Evolutionary conservation across 2,113 vertebrate species (phyloP), one percentile per base, ranked within the genome.

Genomic region (Elachura formosa): DNA sequence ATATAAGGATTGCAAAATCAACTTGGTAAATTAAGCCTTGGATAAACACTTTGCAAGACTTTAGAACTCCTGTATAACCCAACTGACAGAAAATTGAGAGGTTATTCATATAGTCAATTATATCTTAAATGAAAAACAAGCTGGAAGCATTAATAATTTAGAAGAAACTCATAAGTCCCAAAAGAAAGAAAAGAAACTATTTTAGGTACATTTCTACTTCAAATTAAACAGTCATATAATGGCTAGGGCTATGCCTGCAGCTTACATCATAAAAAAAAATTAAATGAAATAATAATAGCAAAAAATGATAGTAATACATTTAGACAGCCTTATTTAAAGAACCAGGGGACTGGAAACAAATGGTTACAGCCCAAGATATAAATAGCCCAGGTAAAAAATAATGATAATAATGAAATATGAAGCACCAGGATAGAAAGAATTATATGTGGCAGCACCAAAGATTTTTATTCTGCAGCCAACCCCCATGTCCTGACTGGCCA

Each of bases 241-340:
- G 29, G 25, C 56, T 85, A 94, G 38, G 79, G 7, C 24, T 93
- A 29, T 45, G 71, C 34, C 28, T 85, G 69, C 46, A 82, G 63
- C 73, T 89, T 54, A 29, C 5, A 49, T 49, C 33, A 66, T 3
- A 67, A 58, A 31, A 55, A 49, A 72, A 40, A 54, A 21, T 36
- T 41, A 34, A 59, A 76, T 11, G 0, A 96, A 82, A 43, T 52
- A 76, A 63, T 72, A 80, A 80, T 34, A 67, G 29, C 25, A 82
- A 94, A 69, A 89, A 72, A n/a, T 40, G 11, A 82, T 28, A 63
- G 28, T 78, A 84, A 93, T 78, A 64, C 31, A 56, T 84, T 82
- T 87, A 82, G 75, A 76, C 33, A 73, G 36, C 26, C 74, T 82
- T 82, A 89, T 91, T 87, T 87, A 79, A 91, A 94, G 74, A 89